Evolutionary conservation across 2,113 vertebrate species (phyloP).

Genomic region (Geococcyx californianus): DNA sequence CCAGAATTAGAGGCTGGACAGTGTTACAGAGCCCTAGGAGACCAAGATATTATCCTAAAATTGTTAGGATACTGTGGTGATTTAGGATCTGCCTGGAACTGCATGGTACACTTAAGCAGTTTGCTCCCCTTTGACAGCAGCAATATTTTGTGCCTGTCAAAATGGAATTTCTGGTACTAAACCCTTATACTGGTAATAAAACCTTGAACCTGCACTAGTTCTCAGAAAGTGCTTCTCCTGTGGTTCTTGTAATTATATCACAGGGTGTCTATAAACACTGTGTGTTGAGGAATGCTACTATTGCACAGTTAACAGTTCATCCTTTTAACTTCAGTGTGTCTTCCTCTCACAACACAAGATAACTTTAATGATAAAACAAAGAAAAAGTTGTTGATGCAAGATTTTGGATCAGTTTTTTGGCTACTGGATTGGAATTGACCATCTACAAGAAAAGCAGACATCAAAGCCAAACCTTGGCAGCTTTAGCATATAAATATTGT

Average conservation of each 20-base stretch:
- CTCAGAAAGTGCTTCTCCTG: background rate
- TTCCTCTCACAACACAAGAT: background rate
- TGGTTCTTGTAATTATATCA: background rate
- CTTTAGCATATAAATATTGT: background rate
- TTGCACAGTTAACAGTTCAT: background rate
- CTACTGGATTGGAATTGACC: background rate
- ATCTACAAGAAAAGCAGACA: background rate
- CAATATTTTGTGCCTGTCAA: background rate
- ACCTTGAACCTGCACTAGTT: too few relatives aligned
- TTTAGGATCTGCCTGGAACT: background rate
- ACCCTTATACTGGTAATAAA: background rate
- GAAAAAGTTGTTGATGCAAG: background rate
- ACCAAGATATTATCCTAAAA: background rate
- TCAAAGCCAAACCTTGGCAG: background rate
- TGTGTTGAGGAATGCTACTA: background rate
- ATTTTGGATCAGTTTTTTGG: background rate
- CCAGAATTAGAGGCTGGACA: background rate
- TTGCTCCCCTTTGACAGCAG: background rate
- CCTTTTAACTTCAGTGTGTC: background rate
- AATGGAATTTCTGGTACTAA: background rate
- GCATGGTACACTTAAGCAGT: background rate
- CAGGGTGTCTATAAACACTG: background rate
- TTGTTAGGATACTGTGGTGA: background rate
- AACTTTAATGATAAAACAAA: background rate
- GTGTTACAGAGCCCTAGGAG: background rate